Base-by-base conservation (phyloP, 2,113 vertebrate genomes). In the Oenanthe melanoleuca region DNA sequence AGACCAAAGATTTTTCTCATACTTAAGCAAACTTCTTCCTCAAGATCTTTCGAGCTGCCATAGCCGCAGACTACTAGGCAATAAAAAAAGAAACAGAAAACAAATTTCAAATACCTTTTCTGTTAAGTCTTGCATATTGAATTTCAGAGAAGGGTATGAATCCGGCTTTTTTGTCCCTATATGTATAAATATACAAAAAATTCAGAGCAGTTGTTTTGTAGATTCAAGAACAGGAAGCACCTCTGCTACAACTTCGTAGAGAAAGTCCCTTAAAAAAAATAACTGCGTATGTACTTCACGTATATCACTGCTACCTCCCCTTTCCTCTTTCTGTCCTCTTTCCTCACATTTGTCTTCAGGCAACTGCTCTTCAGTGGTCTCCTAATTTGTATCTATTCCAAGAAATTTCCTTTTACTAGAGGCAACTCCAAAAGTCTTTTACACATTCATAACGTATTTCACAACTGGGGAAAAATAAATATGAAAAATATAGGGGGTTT, bases 221-320 rank as follows among this genome's bases (percentile, higher is more conserved):
- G 88, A 29, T 78, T 96, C 52, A 78, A 84, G 89, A 94, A 88
- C 92, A 96, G 96, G 95, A 97, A 97, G 85, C 53, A 90, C 44
- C 47, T 94, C 90, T 88, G 85, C 88, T 70, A 78, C 0, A 89
- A 71, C 64, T 80, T 83, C 24, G 26, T 34, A 85, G 73, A 66
- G 49, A 94, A 96, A 95, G 81, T 94, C 83, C 93, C 70, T 73
- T 85, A 91, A 78, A 88, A 94, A 94, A 74, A 78, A 44, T 23
- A 86, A 34, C 75, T 88, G 71, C 69, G 49, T 40, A 40, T 37
- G 56, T 63, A 49, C 33, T 60, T 47, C 74, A 82, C 23, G n/a
- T 10, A 21, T 20, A 77, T 24, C 50, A 52, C 1, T 47, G 72
- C 67, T 73, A 66, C 89, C 87, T 96, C 86, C 78, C 86, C 67